Base-by-base conservation (phyloP, 2,797 vertebrate genomes). In the Acipenser ruthenus region DNA sequence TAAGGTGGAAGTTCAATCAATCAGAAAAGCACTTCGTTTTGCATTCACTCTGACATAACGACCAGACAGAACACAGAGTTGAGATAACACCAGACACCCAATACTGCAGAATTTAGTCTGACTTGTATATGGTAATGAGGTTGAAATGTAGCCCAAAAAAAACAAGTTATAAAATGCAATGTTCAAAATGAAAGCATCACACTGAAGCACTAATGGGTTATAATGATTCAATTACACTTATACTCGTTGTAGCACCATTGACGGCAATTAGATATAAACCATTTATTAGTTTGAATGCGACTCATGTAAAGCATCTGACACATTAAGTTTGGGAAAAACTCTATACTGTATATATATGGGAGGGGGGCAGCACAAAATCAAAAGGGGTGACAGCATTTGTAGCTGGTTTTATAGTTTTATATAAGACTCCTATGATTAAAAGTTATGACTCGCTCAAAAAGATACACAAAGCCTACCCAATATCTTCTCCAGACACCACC, bases 171-270 rank as follows among this genome's bases (percentile, higher is more conserved):
- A 50, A 12, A 11, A 37, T 63, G 58, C 70, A 49, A 75, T 62
- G 63, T 64, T 50, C 63, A 67, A 71, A 70, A 68, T 9, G 6
- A 72, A 71, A 70, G 68, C 67, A n/a, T 77, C 65, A 72, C 71
- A 78, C 78, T 81, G 77, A 70, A 79, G 65, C 75, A 74, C 74
- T 84, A 84, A 85, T 84, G 75, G 78, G 68, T 67, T 71, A 71
- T 78, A 81, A 80, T 78, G 76, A 79, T 69, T 79, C 75, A 73
- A 81, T 81, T 85, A 74, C 73, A 74, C 78, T 82, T 79, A 69
- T 37, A 37, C 1, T 37, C 23, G 83, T 77, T 81, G 77, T 76
- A 66, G 62, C 69, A 60, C 66, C 15, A 11, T 23, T 72, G 53
- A 74, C 71, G 74, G 71, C 23, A 75, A 78, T 77, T 74, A 78